phyloP scores from a whole-genome alignment of 2,797 vertebrate genomes.

The Psittacula echo region DNA sequence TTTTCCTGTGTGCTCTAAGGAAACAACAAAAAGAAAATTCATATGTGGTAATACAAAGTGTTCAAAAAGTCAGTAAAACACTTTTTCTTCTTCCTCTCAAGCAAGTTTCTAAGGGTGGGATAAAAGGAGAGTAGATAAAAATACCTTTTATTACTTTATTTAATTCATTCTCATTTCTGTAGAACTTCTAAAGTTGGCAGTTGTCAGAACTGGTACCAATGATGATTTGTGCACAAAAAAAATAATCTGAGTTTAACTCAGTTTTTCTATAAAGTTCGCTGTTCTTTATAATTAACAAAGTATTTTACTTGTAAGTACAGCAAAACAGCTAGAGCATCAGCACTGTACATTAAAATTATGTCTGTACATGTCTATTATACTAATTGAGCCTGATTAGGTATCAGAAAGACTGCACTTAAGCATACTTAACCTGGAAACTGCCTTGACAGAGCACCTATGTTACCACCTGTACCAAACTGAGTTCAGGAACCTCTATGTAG shows the following conservation, averaged over 20 bases:
- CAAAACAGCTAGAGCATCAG: background rate
- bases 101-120: background rate
- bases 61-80: background rate
- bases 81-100: background rate
- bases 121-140: background rate
- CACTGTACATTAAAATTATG: background rate
- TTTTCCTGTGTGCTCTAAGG: constrained; percentile 89
- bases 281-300: background rate
- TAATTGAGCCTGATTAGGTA: background rate
- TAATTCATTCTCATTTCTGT: background rate
- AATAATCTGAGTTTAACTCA: background rate
- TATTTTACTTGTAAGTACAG: constrained; percentile 4
- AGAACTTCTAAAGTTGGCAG: background rate
- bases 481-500: background rate
- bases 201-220: background rate
- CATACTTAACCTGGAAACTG: background rate
- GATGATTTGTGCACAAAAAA: background rate
- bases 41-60: constrained; percentile 4
- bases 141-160: background rate
- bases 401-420: background rate
- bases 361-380: background rate
- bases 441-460: background rate
- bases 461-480: background rate
- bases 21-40: constrained; percentile 5
- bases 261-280: background rate